Evolutionary conservation across 2,113 vertebrate genomes (phyloP).

Genomic region (Gobiocypris rarus): DNA sequence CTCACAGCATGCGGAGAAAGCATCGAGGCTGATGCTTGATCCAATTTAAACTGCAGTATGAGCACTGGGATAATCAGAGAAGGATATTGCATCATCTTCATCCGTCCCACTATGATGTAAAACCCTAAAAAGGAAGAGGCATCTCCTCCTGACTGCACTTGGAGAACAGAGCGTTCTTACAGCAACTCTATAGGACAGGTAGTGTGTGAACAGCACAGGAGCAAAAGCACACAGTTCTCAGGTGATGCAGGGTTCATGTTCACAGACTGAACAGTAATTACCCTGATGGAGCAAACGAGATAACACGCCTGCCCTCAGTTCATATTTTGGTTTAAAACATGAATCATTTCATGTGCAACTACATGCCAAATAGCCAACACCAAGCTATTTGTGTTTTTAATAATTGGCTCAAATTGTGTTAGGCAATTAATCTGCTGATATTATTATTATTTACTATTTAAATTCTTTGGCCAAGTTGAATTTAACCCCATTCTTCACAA

Average conservation of each 20-base stretch:
- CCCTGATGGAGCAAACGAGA: not conserved
- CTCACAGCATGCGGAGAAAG: not conserved
- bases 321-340: not conserved
- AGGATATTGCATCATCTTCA: not conserved
- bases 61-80: not conserved
- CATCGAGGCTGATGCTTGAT: not conserved
- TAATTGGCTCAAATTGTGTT: not conserved
- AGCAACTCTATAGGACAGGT: not conserved
- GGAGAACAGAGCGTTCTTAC: not conserved
- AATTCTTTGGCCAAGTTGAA: not conserved
- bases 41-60: not conserved
- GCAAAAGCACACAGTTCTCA: slow-evolving; percentile 23
- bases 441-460: not conserved
- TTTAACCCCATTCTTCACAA: not conserved
- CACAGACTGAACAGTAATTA: not conserved
- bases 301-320: not conserved
- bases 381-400: not conserved
- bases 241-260: slow-evolving; percentile 4
- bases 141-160: not conserved
- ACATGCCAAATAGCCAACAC: not conserved
- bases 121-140: slow-evolving; percentile 1
- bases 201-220: not conserved
- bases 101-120: not conserved
- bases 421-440: not conserved
- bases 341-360: not conserved